Evolutionary conservation across 2,888 invertebrate genomes (phyloP).

Genomic region (Lypha dubia): DNA sequence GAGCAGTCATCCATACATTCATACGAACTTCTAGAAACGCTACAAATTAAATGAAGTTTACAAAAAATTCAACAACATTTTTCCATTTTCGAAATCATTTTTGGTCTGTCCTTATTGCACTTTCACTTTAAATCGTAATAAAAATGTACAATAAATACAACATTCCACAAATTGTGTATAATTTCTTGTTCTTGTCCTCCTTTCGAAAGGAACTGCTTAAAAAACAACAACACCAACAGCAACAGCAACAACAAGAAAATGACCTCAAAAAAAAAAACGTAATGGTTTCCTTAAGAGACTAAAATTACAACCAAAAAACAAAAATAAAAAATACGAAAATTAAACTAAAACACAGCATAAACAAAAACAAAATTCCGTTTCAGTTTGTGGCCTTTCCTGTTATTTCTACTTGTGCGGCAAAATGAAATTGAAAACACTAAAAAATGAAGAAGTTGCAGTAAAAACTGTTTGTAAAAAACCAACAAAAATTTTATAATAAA

Average conservation of each 20-base stretch:
- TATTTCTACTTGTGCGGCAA: slow-evolving; percentile 3
- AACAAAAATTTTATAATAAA: slow-evolving; percentile 35
- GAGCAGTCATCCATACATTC: too few relatives aligned
- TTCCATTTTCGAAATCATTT: neutral
- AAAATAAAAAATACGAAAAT: neutral
- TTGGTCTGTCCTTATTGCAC: neutral
- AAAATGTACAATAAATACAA: slow-evolving; percentile 42
- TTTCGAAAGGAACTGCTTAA: slow-evolving; percentile 16
- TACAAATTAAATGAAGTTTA: neutral
- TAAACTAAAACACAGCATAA: slow-evolving; percentile 10
- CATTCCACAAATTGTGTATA: slow-evolving; percentile 32
- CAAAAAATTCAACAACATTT: neutral
- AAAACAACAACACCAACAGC: neutral
- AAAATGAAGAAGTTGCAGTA: slow-evolving; percentile 35
- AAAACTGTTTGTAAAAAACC: neutral
- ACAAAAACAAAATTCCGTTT: slow-evolving; percentile 52
- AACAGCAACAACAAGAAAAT: slow-evolving; percentile 23
- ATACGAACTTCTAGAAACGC: neutral
- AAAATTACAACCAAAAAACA: slow-evolving; percentile 6
- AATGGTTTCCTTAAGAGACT: slow-evolving; percentile 60
- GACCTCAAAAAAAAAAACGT: slow-evolving; percentile 54
- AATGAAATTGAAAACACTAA: slow-evolving; percentile 52
- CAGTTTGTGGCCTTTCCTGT: slow-evolving; percentile 37
- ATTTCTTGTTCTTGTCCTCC: slow-evolving; percentile 9
- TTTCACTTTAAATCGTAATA: slow-evolving; percentile 55